Percentiles rank a stretch among this genome's conserved stretches.
phyloP scores from a whole-genome alignment of 2,113 vertebrate genomes.

The Aplodontia rufa region DNA sequence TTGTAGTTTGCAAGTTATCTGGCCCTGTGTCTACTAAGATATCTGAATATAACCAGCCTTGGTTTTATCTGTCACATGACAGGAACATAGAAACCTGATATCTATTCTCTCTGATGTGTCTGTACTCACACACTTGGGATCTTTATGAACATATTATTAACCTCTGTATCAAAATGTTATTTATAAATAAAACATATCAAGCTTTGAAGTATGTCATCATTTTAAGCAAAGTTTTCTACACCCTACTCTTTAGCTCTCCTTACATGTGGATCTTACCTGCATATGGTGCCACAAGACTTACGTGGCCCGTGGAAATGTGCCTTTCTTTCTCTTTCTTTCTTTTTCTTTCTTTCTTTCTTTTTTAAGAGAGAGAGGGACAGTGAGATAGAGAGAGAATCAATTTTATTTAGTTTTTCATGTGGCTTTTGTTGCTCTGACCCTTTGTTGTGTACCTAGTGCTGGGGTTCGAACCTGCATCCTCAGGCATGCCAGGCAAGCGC shows the following conservation, averaged over 20 bases:
- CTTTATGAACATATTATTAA: conserved; percentile 65
- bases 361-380: too few relatives aligned
- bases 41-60: background rate
- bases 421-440: too few relatives aligned
- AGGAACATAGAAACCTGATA: background rate
- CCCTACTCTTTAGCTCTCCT: background rate
- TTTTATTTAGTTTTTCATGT: too few relatives aligned
- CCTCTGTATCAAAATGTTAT: conserved; percentile 56
- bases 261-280: background rate
- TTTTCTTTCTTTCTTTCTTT: too few relatives aligned
- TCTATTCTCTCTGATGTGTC: conserved; percentile 22
- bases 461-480: too few relatives aligned
- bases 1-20: conserved; percentile 20
- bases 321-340: too few relatives aligned
- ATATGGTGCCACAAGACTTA: accelerated
- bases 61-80: background rate
- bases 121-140: background rate
- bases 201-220: conserved; percentile 56
- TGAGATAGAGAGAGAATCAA: too few relatives aligned
- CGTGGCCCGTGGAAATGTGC: too few relatives aligned
- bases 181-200: conserved; percentile 69
- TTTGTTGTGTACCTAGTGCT: too few relatives aligned
- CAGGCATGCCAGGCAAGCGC: too few relatives aligned
- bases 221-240: background rate
- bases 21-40: background rate